These are phyloP conservation scores for Salpingus planirostris DNA, from an alignment of 2,888 invertebrate genomes.

Conservation along the genomic window DNA sequence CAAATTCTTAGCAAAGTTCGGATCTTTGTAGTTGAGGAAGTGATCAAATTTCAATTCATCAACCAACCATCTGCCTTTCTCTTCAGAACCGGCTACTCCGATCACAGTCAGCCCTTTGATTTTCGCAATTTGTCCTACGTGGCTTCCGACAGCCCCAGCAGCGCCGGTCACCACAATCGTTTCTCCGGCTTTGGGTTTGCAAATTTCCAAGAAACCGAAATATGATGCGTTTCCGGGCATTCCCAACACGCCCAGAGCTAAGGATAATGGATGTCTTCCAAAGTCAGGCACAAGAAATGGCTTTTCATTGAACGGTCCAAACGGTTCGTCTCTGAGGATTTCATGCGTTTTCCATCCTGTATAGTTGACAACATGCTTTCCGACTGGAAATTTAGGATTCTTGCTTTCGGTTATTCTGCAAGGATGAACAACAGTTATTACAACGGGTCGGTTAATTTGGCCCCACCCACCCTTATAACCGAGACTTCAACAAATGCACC, in stretches of 20 bases:
- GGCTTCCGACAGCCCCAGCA: conserved; percentile 67
- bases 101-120: conserved; percentile 58
- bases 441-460: too few species aligned
- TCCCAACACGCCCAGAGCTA: conserved; percentile 55
- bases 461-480: too few species aligned
- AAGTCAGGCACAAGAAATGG: conserved; percentile 54
- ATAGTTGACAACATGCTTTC: conserved; percentile 50
- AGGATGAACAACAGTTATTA: too few species aligned
- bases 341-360: conserved; percentile 61
- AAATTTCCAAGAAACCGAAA: conserved; percentile 62
- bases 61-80: conserved; percentile 54
- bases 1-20: conserved; percentile 45
- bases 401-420: conserved; percentile 57
- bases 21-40: conserved; percentile 62
- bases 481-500: too few species aligned
- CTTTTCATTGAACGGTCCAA: too few species aligned
- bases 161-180: conserved; percentile 65
- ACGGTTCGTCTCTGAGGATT: conserved; percentile 46
- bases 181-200: conserved; percentile 60
- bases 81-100: conserved; percentile 61
- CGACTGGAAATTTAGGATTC: conserved; percentile 53
- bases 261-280: conserved; percentile 49
- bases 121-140: conserved; percentile 71
- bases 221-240: conserved; percentile 67
- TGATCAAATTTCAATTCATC: conserved; percentile 56